A percentile compares a stretch with the other conserved stretches of the same genome.
phyloP scores from a whole-genome alignment of 2,888 invertebrate species.

The Netelia melanura region DNA sequence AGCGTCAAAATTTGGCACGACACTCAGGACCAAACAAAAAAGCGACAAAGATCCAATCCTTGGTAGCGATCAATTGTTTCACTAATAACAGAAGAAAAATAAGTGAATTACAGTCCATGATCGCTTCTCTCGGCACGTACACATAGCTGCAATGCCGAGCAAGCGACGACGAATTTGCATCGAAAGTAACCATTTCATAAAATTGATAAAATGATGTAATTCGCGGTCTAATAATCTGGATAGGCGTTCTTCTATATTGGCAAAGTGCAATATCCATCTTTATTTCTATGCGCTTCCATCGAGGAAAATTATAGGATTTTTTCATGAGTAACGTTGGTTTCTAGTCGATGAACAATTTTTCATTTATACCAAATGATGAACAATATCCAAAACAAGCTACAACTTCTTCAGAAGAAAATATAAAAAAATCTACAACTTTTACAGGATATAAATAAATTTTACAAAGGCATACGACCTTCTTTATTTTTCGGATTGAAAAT shows the following conservation, averaged over 20 bases:
- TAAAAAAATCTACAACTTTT: background rate
- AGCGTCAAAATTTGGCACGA: constrained; percentile 87
- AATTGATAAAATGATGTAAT: background rate
- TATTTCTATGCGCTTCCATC: background rate
- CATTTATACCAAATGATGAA: background rate
- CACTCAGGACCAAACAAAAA: constrained; percentile 80
- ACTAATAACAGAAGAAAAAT: constrained; percentile 15
- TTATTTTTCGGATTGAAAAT: background rate
- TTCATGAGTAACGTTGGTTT: background rate
- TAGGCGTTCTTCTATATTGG: constrained; percentile 5
- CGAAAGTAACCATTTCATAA: constrained; percentile 26
- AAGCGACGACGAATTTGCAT: background rate
- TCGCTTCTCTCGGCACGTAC: background rate
- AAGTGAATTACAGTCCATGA: too few species aligned
- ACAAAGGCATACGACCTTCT: background rate
- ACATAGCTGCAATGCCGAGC: background rate
- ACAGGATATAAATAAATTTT: background rate
- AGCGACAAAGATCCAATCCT: constrained; percentile 81
- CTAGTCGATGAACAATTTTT: background rate
- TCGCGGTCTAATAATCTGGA: constrained; percentile 31
- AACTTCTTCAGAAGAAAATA: background rate
- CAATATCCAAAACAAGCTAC: background rate
- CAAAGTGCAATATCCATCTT: background rate
- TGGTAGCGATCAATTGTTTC: constrained; percentile 49
- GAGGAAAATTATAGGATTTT: background rate